Evolutionary conservation across 1,140 invertebrate genomes (phyloP).

Genomic region (Drosophila repleta): DNA sequence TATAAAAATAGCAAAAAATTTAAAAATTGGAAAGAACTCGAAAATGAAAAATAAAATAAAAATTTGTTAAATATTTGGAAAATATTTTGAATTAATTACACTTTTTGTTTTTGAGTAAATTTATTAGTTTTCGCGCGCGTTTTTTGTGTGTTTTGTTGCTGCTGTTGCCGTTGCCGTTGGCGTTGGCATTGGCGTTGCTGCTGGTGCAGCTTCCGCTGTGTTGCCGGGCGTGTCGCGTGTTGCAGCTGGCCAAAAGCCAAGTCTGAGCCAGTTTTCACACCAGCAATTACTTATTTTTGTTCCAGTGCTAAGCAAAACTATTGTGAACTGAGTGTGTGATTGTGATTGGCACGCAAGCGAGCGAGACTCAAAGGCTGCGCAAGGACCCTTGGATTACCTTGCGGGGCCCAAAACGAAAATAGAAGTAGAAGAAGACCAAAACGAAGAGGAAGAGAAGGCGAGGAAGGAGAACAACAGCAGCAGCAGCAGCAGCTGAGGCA

Average conservation of each 20-base stretch:
- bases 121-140: constrained; percentile 16
- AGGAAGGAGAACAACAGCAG: no score
- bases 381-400: constrained; percentile 81
- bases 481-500: no score
- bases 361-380: constrained; percentile 49
- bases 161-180: background rate
- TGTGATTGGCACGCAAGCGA: constrained; percentile 14
- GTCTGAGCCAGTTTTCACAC: background rate
- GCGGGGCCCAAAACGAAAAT: constrained; percentile 35
- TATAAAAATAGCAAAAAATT: no score
- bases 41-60: background rate
- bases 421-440: background rate
- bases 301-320: constrained; percentile 25
- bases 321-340: constrained; percentile 31
- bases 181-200: background rate
- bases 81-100: background rate
- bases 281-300: constrained; percentile 9
- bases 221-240: constrained; percentile 38
- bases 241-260: constrained; percentile 1
- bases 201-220: background rate
- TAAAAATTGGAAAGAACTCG: background rate
- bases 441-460: background rate
- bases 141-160: constrained; percentile 16
- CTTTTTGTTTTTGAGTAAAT: background rate
- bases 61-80: background rate